A percentile compares a stretch with the other conserved stretches of the same genome.
phyloP scores from a whole-genome alignment of 2,888 invertebrate species.

The Petrophora chlorosata region DNA sequence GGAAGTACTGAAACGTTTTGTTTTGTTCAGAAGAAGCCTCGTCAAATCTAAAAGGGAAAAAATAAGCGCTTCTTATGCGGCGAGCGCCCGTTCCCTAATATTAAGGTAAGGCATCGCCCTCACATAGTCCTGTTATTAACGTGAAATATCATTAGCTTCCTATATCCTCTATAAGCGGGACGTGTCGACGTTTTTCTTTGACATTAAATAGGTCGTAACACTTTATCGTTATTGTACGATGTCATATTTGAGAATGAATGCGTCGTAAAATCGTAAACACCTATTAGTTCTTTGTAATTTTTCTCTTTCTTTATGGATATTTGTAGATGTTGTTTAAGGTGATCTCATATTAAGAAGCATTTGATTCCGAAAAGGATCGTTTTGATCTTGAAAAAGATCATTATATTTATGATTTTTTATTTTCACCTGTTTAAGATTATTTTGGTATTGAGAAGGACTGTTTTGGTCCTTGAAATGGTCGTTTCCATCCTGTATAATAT shows the following conservation, averaged over 20 bases:
- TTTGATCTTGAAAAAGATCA: too few species aligned
- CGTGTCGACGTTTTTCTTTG: constrained; percentile 62
- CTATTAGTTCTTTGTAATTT: constrained; percentile 12
- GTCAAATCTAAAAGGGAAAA: constrained; percentile 27
- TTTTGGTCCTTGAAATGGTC: too few species aligned
- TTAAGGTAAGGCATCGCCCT: constrained; percentile 36
- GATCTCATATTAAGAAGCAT: too few species aligned
- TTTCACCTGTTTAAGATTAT: too few species aligned
- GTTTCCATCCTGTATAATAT: too few species aligned
- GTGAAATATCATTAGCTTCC: constrained; percentile 60
- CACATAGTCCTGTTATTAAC: constrained; percentile 52
- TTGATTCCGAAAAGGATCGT: too few species aligned
- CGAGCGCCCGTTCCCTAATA: constrained; percentile 20
- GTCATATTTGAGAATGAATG: constrained; percentile 67
- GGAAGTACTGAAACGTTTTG: too few species aligned
- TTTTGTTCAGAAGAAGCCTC: constrained; percentile 12
- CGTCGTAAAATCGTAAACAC: constrained; percentile 53
- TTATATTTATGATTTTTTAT: too few species aligned
- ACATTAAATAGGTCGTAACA: constrained; percentile 58
- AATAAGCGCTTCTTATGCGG: constrained; percentile 29
- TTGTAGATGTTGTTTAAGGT: neutral
- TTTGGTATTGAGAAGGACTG: too few species aligned
- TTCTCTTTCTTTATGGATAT: constrained; percentile 4
- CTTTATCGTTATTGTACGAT: constrained; percentile 73
- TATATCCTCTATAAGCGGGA: constrained; percentile 49